Base-by-base conservation (phyloP, 2,888 invertebrate genomes). In the Pemphredon lugubris region DNA sequence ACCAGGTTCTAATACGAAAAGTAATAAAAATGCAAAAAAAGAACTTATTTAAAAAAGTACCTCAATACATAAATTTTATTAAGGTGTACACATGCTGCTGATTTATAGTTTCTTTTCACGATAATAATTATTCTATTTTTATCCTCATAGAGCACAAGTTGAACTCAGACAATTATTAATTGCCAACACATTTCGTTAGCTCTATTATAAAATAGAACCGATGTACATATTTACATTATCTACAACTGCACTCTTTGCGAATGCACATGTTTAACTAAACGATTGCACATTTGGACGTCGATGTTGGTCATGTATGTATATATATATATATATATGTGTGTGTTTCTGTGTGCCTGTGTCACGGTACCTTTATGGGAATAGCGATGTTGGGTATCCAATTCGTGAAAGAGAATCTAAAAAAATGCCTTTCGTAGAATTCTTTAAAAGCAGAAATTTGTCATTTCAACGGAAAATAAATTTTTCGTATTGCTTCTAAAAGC, bases 1-100 rank as follows among this genome's bases (percentile, higher is more conserved):
- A n/a, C n/a, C 3, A 34, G 34, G 34, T 11, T 34, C n/a, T 9
- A 34, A 34, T 4, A 3, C 11, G n/a, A 34, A n/a, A 34, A 34
- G 3, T 34, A n/a, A 34, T 34, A 34, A 34, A 34, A 34, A 34
- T 34, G n/a, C 34, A 34, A 34, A 34, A n/a, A 34, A 34, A 84
- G 81, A 84, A 81, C 82, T 81, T 85, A 84, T 87, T 89, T 88
- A 87, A 86, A 89, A 89, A 89, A 88, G 88, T 89, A 89, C 88
- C 88, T 88, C 88, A 89, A 89, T 88, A 89, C 88, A 88, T 88
- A 88, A 88, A 84, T 88, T 89, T 88, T 88, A 89, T 89, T 88
- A 88, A 87, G 88, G 89, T 88, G 84, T 89, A 89, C 89, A 89
- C 88, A 87, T 87, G 87, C 85, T 87, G 87, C 84, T 87, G 87